Evolutionary conservation across 2,888 invertebrate species (phyloP).

Genomic region (Cerastoderma edule): DNA sequence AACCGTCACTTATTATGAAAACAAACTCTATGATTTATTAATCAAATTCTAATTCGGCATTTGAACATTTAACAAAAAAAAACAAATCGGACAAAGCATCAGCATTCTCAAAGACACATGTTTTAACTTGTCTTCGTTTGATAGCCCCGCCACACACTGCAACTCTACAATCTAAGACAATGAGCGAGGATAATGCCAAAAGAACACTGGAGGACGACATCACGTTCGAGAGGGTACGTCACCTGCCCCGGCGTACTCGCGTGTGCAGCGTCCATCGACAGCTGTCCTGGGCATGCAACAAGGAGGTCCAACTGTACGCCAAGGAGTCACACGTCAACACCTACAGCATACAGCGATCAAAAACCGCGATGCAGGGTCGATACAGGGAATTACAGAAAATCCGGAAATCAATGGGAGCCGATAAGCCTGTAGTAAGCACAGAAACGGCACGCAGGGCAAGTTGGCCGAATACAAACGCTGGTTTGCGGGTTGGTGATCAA

Average conservation of each 20-base stretch:
- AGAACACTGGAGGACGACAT: conserved; percentile 66
- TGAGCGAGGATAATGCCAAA: no score
- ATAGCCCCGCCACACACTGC: no score
- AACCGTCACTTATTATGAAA: no score
- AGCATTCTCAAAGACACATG: no score
- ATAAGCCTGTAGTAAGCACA: neutral
- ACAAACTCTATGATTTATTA: no score
- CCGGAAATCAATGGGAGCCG: conserved; percentile 23
- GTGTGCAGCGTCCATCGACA: conserved; percentile 67
- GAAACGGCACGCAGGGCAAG: neutral
- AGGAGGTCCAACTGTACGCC: conserved; percentile 64
- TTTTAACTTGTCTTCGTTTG: no score
- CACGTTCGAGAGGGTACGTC: conserved; percentile 66
- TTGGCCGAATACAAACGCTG: conserved; percentile 10
- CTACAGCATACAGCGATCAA: conserved; percentile 58
- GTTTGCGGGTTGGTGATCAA: no score
- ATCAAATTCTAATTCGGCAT: no score
- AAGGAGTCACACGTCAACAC: conserved; percentile 61
- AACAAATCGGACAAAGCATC: no score
- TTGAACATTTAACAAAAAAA: no score
- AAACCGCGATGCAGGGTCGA: conserved; percentile 58
- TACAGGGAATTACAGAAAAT: conserved; percentile 54
- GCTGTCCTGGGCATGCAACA: conserved; percentile 66
- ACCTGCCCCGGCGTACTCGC: conserved; percentile 61
- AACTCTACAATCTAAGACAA: no score